phyloP scores from a whole-genome alignment of 1,140 invertebrate species.

The Leptestheria dahalacensis region DNA sequence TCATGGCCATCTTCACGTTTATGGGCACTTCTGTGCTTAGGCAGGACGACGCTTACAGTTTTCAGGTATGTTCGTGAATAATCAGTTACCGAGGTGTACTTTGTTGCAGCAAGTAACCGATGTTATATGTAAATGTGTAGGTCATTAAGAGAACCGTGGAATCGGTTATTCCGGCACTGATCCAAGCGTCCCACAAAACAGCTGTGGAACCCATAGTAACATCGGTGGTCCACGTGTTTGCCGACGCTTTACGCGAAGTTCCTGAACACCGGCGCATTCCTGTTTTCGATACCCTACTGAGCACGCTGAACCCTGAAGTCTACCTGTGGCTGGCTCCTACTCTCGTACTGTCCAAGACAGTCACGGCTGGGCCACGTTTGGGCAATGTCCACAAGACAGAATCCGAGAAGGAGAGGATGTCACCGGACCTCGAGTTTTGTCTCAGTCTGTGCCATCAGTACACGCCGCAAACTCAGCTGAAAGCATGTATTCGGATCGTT shows the following conservation, averaged over 20 bases:
- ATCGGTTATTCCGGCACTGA: constrained; percentile 70
- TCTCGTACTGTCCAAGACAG: constrained; percentile 22
- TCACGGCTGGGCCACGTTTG: constrained; percentile 13
- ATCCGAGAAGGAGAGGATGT: constrained; percentile 13
- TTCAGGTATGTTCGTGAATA: constrained; percentile 39
- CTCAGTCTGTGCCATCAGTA: constrained; percentile 47
- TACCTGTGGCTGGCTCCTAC: constrained; percentile 47
- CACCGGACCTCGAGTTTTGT: constrained; percentile 46
- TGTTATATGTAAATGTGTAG: not conserved
- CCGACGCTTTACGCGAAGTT: constrained; percentile 72
- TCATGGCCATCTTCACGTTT: constrained; percentile 90
- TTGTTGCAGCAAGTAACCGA: too few species aligned
- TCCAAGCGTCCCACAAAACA: constrained; percentile 27
- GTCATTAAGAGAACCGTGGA: constrained; percentile 77
- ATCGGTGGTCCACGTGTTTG: constrained; percentile 63
- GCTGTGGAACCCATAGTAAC: constrained; percentile 10
- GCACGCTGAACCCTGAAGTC: constrained; percentile 47
- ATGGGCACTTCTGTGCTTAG: constrained; percentile 79
- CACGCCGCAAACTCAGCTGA: constrained; percentile 39
- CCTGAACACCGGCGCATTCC: constrained; percentile 69
- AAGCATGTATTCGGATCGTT: constrained; percentile 46
- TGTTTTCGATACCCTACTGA: constrained; percentile 61
- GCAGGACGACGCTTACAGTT: constrained; percentile 85
- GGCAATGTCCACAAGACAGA: not conserved
- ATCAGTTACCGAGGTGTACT: too few species aligned